Conservation (phyloP, 2,113 vertebrate species). For the Cercopithecus mona region DNA sequence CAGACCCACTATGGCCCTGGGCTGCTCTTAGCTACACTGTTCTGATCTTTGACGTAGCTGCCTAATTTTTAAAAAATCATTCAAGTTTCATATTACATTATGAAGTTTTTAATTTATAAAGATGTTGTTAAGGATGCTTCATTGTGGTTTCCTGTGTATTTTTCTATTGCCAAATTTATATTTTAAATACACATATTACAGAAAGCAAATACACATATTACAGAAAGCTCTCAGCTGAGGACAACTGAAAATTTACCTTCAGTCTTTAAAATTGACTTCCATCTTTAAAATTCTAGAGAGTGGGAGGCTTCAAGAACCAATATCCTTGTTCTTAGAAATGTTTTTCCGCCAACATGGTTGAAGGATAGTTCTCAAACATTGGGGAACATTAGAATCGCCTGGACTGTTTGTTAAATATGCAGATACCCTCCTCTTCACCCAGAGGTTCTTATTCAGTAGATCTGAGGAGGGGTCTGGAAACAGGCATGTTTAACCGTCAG, state of each 20-base stretch:
- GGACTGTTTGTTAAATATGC: not conserved
- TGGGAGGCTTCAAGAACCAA: not conserved
- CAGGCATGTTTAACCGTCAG: accelerated
- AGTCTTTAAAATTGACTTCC: not conserved
- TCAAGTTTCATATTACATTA: not conserved
- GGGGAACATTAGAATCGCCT: accelerated
- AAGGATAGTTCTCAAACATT: not conserved
- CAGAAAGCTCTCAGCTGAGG: not conserved
- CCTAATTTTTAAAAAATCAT: not conserved
- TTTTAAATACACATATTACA: not conserved
- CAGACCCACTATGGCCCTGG: not conserved
- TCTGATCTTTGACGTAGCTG: not conserved
- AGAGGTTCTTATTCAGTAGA: not conserved
- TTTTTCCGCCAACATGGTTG: not conserved
- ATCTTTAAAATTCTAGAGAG: not conserved
- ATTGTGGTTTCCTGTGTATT: not conserved
- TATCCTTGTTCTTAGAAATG: not conserved
- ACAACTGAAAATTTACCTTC: not conserved
- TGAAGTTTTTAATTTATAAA: conserved; percentile 1
- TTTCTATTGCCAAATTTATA: not conserved
- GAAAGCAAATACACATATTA: not conserved
- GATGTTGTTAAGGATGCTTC: not conserved
- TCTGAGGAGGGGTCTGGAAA: not conserved
- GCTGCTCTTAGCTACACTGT: not conserved
- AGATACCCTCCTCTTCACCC: not conserved